Evolutionary conservation across 2,113 vertebrate species (phyloP).

Genomic region (Pollimyrus isidori): DNA sequence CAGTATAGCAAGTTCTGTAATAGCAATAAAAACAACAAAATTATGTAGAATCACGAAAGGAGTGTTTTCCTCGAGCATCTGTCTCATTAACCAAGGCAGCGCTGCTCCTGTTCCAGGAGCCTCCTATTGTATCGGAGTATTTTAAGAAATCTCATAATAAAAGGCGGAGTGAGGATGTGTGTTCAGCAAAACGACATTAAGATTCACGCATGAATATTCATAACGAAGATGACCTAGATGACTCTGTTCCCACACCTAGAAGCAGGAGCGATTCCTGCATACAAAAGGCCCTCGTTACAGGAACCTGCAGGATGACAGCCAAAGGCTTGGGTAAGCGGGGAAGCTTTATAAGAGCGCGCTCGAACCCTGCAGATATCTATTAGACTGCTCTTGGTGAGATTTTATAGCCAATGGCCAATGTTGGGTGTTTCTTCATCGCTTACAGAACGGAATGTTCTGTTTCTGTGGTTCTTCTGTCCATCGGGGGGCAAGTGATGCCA

Average conservation of each 20-base stretch:
- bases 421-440: background rate
- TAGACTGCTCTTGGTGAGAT: background rate
- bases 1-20: background rate
- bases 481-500: background rate
- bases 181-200: conserved; percentile 2
- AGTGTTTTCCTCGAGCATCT: background rate
- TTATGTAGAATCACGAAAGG: too few relatives aligned
- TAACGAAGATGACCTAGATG: background rate
- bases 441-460: background rate
- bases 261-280: background rate
- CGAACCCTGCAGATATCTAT: background rate
- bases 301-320: background rate
- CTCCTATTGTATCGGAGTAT: background rate
- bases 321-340: background rate
- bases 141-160: background rate
- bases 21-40: conserved; percentile 1
- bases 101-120: background rate
- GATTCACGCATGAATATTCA: conserved; percentile 8
- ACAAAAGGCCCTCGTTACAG: background rate
- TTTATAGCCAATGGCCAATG: background rate
- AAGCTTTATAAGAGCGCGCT: background rate
- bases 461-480: background rate
- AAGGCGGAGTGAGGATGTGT: too few relatives aligned
- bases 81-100: background rate
- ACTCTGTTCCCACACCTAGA: conserved; percentile 1